Base-by-base conservation (phyloP, 2,888 invertebrate genomes). In the Cheilosia vernalis region DNA sequence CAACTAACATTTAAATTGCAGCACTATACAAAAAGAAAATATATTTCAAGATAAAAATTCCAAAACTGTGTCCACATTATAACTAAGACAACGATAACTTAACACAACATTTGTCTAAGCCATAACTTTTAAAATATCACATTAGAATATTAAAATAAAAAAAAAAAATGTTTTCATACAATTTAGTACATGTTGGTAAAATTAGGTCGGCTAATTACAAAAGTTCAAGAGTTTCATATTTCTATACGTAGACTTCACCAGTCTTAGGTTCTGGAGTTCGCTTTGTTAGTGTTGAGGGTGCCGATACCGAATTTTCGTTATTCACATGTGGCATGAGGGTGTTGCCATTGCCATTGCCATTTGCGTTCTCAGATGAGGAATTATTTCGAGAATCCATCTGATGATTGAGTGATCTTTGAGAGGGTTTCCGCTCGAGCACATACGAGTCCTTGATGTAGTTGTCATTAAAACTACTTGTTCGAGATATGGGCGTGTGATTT, bases 171-270 rank as follows among this genome's bases (percentile, higher is more conserved):
- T 37, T 44, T 63, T 63, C 64, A 72, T 33, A 58, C 72, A 66
- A 66, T 13, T n/a, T 13, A 53, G 21, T 30, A 30, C n/a, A 56
- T 9, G 30, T 15, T 47, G 42, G 13, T 53, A 51, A 21, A 40
- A 30, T 33, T 40, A 42, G 40, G 58, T 58, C 21, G 51, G 66
- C 60, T 61, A 78, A 61, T 66, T 33, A 69, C 63, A 80, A 40
- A 33, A 13, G 27, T 30, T 21, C 30, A 9, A 13, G 30, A 5
- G 17, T 17, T 33, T 4, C 9, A 21, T 21, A 4, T 33, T 77
- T 70, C 88, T 74, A 92, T 19, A 92, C 92, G 88, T 92, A 92
- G 55, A 92, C 92, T 83, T 92, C 92, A 17, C 92, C 91, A 13
- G 91, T 91, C 85, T 92, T 91, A 10, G 89, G 88, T 81, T 92